These are phyloP conservation scores for Myzus persicae DNA, from an alignment of 1,140 invertebrate species.

Conservation along the genomic window DNA sequence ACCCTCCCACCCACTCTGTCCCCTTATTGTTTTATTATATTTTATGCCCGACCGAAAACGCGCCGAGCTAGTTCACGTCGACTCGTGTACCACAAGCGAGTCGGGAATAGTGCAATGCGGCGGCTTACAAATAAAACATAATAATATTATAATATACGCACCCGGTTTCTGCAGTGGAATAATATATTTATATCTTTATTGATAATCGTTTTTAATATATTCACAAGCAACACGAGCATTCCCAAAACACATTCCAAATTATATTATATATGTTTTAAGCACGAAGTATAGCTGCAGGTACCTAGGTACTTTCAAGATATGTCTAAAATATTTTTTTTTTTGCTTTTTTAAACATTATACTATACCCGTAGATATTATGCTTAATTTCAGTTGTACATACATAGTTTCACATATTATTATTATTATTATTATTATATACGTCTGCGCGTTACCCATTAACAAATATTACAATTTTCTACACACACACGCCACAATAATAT, in stretches of 20 bases:
- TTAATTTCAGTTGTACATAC: background rate
- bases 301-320: background rate
- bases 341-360: background rate
- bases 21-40: too few species aligned
- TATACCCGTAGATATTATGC: background rate
- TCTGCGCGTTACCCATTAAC: background rate
- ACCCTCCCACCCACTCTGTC: too few species aligned
- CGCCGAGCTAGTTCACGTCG: background rate
- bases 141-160: background rate
- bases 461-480: background rate
- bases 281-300: background rate
- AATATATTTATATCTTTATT: background rate
- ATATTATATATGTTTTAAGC: background rate
- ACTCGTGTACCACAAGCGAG: background rate
- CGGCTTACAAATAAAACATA: too few species aligned
- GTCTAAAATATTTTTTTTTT: background rate
- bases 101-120: background rate
- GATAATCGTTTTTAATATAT: conserved; percentile 1
- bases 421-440: background rate
- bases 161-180: background rate
- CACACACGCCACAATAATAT: background rate
- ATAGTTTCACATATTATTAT: background rate
- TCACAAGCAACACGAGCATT: background rate
- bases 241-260: background rate
- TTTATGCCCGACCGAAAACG: background rate